Percentiles rank a stretch among this genome's conserved stretches.
Evolutionary conservation across 2,113 vertebrate species (phyloP).

Genomic region (Hemicordylus capensis): DNA sequence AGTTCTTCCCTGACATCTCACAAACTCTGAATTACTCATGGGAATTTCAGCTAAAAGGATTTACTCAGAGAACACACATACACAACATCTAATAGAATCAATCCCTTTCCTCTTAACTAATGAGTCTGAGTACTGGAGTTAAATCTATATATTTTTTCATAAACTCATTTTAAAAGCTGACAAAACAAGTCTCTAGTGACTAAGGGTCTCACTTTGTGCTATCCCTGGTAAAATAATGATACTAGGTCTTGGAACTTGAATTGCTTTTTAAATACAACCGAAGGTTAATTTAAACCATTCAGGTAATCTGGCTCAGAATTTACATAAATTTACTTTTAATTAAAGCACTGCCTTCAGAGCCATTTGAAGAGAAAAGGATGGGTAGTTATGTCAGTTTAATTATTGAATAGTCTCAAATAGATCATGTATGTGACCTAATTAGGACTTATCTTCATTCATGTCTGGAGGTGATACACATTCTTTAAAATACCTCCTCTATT

Average conservation of each 20-base stretch:
- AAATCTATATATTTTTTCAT: background rate
- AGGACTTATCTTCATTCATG: background rate
- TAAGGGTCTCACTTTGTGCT: background rate
- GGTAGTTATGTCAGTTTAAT: background rate
- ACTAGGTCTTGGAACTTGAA: background rate
- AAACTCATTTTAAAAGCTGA: background rate
- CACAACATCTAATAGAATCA: background rate
- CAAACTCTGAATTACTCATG: background rate
- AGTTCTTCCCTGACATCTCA: background rate
- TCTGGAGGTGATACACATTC: background rate
- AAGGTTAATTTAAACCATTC: background rate
- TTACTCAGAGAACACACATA: background rate
- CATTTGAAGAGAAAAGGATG: background rate
- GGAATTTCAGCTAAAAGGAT: background rate
- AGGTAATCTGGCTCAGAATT: conserved; percentile 5
- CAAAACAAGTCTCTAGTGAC: background rate
- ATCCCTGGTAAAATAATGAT: background rate
- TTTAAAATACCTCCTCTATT: background rate
- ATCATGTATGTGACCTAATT: background rate
- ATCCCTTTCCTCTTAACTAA: background rate
- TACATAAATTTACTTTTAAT: conserved; percentile 21
- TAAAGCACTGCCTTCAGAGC: background rate
- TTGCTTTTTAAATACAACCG: conserved; percentile 9
- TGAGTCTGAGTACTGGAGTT: background rate
- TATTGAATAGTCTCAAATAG: conserved; percentile 2